These are phyloP conservation scores for Saccostrea cuccullata DNA, from an alignment of 1,140 invertebrate species.

Conservation along the genomic window DNA sequence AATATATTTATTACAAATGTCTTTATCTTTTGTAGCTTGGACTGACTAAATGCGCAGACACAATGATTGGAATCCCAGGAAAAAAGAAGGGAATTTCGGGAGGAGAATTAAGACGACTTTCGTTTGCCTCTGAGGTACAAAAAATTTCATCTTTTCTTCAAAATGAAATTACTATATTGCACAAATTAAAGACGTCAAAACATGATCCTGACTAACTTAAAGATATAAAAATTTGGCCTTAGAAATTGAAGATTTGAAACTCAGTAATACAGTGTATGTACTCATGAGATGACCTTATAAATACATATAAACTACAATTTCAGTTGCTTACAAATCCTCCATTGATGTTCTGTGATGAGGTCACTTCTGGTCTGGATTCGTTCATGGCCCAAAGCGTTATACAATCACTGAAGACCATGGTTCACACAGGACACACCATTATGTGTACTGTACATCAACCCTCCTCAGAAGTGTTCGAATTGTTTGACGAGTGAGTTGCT, in stretches of 20 bases:
- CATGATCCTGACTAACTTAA: too few species aligned
- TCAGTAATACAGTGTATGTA: too few species aligned
- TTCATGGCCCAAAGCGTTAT: constrained; percentile 95
- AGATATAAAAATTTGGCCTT: too few species aligned
- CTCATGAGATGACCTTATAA: too few species aligned
- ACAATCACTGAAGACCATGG: constrained; percentile 83
- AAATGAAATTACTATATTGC: too few species aligned
- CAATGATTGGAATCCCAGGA: constrained; percentile 85
- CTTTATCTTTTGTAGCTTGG: constrained; percentile 83
- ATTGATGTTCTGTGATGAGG: constrained; percentile 97
- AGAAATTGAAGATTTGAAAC: too few species aligned
- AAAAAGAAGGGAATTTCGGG: constrained; percentile 95
- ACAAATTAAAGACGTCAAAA: too few species aligned
- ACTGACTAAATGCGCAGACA: constrained; percentile 88
- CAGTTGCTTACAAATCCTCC: constrained; percentile 91
- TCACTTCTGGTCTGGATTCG: constrained; percentile 95
- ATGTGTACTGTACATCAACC: constrained; percentile 98
- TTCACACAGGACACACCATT: constrained; percentile 92
- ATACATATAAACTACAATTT: background rate
- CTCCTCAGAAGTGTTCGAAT: constrained; percentile 92
- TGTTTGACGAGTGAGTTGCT: constrained; percentile 84
- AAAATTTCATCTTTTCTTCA: background rate
- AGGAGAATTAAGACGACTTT: constrained; percentile 95
- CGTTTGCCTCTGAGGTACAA: constrained; percentile 94
- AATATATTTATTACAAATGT: too few species aligned